phyloP scores from a whole-genome alignment of 2,888 invertebrate species.

The Ecliptopera silaceata region DNA sequence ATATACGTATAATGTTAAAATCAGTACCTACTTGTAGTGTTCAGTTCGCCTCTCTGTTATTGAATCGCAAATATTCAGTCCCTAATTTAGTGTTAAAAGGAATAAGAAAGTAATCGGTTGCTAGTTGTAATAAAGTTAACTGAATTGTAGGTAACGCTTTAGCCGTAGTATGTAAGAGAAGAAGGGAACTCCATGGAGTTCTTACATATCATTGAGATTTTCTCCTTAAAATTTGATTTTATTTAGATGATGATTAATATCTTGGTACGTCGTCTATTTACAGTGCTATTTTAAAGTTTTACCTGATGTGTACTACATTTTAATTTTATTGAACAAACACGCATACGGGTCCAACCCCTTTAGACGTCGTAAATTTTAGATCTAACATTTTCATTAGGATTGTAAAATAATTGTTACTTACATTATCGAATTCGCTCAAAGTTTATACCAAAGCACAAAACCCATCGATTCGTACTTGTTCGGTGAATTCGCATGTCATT shows the following conservation, averaged over 20 bases:
- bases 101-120: slow-evolving; percentile 53
- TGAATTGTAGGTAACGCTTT: slow-evolving; percentile 76
- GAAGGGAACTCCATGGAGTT: slow-evolving; percentile 78
- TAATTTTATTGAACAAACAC: slow-evolving; percentile 72
- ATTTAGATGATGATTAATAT: slow-evolving; percentile 46
- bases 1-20: slow-evolving; percentile 11
- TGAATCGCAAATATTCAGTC: slow-evolving; percentile 27
- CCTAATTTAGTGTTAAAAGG: slow-evolving; percentile 33
- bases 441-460: slow-evolving; percentile 83
- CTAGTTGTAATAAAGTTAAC: slow-evolving; percentile 67
- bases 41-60: slow-evolving; percentile 24
- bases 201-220: slow-evolving; percentile 82
- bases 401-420: slow-evolving; percentile 68
- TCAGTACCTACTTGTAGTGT: slow-evolving; percentile 19
- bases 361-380: slow-evolving; percentile 77
- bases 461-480: slow-evolving; percentile 80
- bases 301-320: slow-evolving; percentile 52
- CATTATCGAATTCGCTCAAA: slow-evolving; percentile 80
- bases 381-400: slow-evolving; percentile 78
- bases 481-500: slow-evolving; percentile 72
- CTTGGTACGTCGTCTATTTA: slow-evolving; percentile 61
- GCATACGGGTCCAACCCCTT: slow-evolving; percentile 81
- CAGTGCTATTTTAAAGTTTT: slow-evolving; percentile 64
- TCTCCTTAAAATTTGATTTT: slow-evolving; percentile 77
- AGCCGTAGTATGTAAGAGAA: slow-evolving; percentile 73